phyloP scores from a whole-genome alignment of 64 coral and sea anemone genomes.

The Montipora sp. region DNA sequence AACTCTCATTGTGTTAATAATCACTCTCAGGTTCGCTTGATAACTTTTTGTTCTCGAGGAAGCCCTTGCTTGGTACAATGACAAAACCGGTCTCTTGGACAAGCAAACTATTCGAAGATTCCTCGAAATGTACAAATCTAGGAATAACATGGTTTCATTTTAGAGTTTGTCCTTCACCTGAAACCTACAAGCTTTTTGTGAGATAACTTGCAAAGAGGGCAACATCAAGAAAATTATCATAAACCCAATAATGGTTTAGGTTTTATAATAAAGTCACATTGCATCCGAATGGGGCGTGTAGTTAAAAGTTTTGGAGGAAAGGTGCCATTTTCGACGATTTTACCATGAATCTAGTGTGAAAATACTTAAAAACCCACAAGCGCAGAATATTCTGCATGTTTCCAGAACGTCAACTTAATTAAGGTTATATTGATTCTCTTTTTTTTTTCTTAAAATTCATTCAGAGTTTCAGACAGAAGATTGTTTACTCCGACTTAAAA shows the following conservation, averaged over 20 bases:
- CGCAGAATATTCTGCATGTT: not conserved
- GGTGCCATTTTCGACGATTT: no score
- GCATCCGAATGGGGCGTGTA: not conserved
- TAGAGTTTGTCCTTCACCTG: conserved; percentile 7
- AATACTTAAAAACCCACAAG: no score
- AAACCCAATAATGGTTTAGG: not conserved
- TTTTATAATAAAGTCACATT: not conserved
- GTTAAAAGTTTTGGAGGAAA: not conserved
- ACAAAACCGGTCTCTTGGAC: conserved; percentile 9
- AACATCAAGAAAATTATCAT: not conserved
- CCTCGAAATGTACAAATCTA: not conserved
- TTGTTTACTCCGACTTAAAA: not conserved
- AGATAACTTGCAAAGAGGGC: not conserved
- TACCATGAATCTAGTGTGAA: no score
- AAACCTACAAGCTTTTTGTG: conserved; percentile 4
- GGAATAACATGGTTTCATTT: not conserved
- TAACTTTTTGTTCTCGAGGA: not conserved
- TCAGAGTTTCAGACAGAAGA: not conserved
- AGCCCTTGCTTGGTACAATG: not conserved
- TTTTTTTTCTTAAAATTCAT: not conserved
- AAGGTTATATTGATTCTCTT: not conserved
- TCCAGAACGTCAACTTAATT: not conserved
- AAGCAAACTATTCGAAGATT: not conserved
- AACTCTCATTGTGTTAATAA: not conserved
- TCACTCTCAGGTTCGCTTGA: no score